A percentile compares a stretch with the other conserved stretches of the same genome.
Evolutionary conservation across 2,888 invertebrate genomes (phyloP).

Genomic region (Agrotis puta): DNA sequence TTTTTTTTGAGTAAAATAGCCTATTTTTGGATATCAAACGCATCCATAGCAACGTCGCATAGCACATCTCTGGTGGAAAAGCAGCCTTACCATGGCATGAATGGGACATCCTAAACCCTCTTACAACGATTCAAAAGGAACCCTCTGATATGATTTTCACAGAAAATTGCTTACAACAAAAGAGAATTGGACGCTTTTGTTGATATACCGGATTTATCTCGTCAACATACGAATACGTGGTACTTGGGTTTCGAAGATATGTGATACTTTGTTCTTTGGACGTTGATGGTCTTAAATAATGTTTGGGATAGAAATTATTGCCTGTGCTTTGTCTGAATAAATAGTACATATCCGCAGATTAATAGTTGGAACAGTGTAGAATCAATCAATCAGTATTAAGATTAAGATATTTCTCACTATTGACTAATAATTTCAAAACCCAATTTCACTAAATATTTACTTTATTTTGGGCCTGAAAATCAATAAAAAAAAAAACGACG

Average conservation of each 20-base stretch:
- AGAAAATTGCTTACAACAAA: slow-evolving; percentile 77
- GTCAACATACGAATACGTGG: slow-evolving; percentile 57
- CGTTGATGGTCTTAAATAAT: slow-evolving; percentile 3
- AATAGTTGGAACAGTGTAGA: background rate
- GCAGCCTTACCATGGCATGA: slow-evolving; percentile 76
- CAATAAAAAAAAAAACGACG: too few species aligned
- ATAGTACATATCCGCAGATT: background rate
- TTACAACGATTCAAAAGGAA: slow-evolving; percentile 73
- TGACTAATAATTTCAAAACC: too few species aligned
- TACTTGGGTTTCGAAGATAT: slow-evolving; percentile 43
- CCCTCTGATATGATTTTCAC: slow-evolving; percentile 77
- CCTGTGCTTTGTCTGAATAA: slow-evolving; percentile 18
- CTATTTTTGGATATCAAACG: too few species aligned
- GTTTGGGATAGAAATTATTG: slow-evolving; percentile 22
- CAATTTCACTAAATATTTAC: too few species aligned
- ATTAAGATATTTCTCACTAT: too few species aligned
- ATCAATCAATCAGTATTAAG: background rate
- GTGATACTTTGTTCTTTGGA: slow-evolving; percentile 29
- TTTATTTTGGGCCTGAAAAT: too few species aligned
- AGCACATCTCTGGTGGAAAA: too few species aligned
- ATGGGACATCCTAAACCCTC: slow-evolving; percentile 78
- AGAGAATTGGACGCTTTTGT: slow-evolving; percentile 67
- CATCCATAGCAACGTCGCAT: too few species aligned
- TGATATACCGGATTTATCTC: slow-evolving; percentile 65
- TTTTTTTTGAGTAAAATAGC: too few species aligned